Evolutionary conservation across 2,888 invertebrate genomes (phyloP), one percentile per base, ranked within the genome.

Genomic region (Xylota sylvarum): DNA sequence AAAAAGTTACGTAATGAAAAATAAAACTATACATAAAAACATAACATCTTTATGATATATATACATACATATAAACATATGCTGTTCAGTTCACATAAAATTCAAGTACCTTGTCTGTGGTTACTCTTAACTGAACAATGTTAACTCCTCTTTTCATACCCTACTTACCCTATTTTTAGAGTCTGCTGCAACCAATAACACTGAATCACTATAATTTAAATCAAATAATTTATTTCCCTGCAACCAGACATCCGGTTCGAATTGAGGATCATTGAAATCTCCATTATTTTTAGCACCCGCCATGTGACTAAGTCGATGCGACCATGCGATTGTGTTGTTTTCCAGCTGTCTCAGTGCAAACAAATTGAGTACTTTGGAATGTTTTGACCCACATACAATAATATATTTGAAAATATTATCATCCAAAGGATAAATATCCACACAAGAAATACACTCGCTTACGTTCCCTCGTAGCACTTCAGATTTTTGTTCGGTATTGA

Each of bases 391-490:
- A 48, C 92, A 91, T 0, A 92, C 88, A 7, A 93, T 90, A 40
- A 92, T 90, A 43, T 92, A 92, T 67, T 92, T 91, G 56, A 89
- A 90, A 4, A 89, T 79, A 3, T 88, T 79, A 79, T 91, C 90
- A 23, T 89, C 89, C 5, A 92, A 62, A 48, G 90, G 89, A 73
- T 89, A 91, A 5, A 92, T 89, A 83, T 93, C 93, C 19, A 92
- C 89, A 62, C 92, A 92, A 5, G 89, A 80, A 64, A 92, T 91
- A n/a, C 88, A 88, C 48, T 90, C 89, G 70, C 92, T 92, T 17
- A 92, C 89, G 88, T 91, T 92, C 48, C 92, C 91, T 10, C 91
- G 90, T n/a, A 92, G 74, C 3, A 91, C 89, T 60, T 89, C 89
- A 1, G 87, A 74, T 3, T 88, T 89, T 2, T 81, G 86, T 1